Conservation (phyloP, 1,140 invertebrate genomes). For the Galleria mellonella region DNA sequence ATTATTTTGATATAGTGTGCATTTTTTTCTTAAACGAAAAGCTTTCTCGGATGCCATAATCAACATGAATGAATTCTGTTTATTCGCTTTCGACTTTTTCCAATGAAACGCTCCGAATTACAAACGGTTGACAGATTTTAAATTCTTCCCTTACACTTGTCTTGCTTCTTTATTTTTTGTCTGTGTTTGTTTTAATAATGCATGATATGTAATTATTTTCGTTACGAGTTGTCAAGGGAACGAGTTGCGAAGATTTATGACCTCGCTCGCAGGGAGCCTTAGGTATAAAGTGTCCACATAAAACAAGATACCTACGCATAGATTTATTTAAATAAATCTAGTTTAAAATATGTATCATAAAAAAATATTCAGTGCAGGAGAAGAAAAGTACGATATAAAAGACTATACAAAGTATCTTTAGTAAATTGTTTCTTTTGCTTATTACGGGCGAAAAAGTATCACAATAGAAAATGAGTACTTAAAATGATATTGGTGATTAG, state of each 20-base stretch:
- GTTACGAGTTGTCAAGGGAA: slow-evolving; percentile 35
- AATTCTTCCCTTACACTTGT: slow-evolving; percentile 72
- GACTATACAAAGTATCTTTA: no score
- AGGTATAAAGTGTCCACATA: no score
- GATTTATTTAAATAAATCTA: no score
- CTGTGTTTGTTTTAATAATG: slow-evolving; percentile 59
- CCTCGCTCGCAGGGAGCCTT: slow-evolving; percentile 4
- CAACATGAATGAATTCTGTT: slow-evolving; percentile 51
- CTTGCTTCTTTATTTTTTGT: slow-evolving; percentile 36
- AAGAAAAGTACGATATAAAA: no score
- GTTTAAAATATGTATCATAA: no score
- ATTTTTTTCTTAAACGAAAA: slow-evolving; percentile 15
- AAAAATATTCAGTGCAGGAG: no score
- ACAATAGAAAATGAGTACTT: no score
- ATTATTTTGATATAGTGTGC: slow-evolving; percentile 6
- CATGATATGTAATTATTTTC: slow-evolving; percentile 62
- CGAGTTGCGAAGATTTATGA: slow-evolving; percentile 33
- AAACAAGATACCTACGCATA: no score
- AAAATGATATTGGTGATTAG: no score
- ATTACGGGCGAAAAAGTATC: no score
- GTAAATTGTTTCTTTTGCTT: no score
- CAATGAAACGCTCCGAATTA: slow-evolving; percentile 55
- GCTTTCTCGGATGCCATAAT: slow-evolving; percentile 38
- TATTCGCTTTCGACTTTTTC: slow-evolving; percentile 46
- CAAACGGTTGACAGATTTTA: slow-evolving; percentile 68